These are phyloP conservation scores for Toxonevra muliebris DNA, from an alignment of 2,888 invertebrate genomes.

Conservation along the genomic window DNA sequence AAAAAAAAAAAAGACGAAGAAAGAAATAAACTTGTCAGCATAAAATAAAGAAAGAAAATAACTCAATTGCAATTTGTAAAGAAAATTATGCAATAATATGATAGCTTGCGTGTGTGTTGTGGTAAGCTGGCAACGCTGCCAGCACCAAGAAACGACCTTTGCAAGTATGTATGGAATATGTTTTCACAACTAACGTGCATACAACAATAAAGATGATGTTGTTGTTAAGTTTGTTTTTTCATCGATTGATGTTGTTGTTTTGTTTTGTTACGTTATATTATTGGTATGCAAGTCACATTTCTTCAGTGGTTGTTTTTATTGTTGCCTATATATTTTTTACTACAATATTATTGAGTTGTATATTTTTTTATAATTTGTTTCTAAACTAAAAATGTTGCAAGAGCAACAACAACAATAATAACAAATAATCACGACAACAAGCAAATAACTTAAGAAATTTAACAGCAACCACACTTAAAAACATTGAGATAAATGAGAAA, in stretches of 20 bases:
- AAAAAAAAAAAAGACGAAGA: not conserved
- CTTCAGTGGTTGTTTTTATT: not conserved
- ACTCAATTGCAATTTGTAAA: not conserved
- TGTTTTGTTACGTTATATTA: not conserved
- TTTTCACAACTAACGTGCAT: not conserved
- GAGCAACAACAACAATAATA: no score
- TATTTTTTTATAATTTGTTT: not conserved
- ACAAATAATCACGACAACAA: not conserved
- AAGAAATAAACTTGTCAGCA: constrained; percentile 16
- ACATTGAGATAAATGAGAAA: no score
- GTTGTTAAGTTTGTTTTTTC: not conserved
- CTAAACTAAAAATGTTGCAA: not conserved
- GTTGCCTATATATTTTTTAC: not conserved
- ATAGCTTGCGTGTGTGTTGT: not conserved
- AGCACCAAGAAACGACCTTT: not conserved
- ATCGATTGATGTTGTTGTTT: not conserved
- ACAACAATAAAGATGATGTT: not conserved
- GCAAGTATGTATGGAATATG: not conserved
- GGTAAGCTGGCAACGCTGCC: not conserved
- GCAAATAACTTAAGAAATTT: not conserved
- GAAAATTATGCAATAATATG: no score
- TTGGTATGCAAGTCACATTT: constrained; percentile 1
- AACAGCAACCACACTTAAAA: not conserved
- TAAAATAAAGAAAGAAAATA: not conserved
- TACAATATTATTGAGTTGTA: not conserved